These are phyloP conservation scores for Acyrthosiphon pisum DNA, from an alignment of 1,140 invertebrate genomes.

Conservation along the genomic window DNA sequence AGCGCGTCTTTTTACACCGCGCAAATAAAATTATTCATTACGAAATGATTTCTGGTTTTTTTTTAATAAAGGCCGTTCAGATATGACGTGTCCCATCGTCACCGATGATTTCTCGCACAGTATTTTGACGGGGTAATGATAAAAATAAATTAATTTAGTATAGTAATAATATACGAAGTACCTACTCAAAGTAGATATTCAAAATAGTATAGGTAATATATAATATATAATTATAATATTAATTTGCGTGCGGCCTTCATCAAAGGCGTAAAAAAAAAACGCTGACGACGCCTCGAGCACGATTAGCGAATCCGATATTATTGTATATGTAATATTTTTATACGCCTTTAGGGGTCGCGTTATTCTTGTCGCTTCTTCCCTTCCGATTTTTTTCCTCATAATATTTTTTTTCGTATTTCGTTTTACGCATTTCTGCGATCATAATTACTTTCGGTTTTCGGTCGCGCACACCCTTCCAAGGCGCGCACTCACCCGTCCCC, in stretches of 20 bases:
- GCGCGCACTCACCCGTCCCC: background rate
- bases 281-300: background rate
- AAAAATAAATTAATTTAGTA: background rate
- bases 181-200: background rate
- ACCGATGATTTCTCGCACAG: background rate
- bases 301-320: slow-evolving; percentile 15
- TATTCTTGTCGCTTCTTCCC: slow-evolving; percentile 2
- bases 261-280: background rate
- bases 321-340: background rate
- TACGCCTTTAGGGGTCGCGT: background rate
- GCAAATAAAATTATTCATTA: background rate
- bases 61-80: background rate
- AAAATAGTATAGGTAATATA: background rate
- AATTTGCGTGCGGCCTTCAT: background rate
- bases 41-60: background rate
- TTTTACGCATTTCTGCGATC: slow-evolving; percentile 1
- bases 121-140: background rate
- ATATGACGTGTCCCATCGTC: background rate
- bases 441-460: slow-evolving; percentile 43
- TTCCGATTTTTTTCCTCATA: background rate
- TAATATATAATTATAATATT: no score
- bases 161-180: background rate
- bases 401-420: slow-evolving; percentile 9
- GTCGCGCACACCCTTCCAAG: background rate
- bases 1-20: background rate